Evolutionary conservation across 1,140 invertebrate genomes (phyloP), one percentile per base, ranked within the genome.

Genomic region (Magallana ariakensis): DNA sequence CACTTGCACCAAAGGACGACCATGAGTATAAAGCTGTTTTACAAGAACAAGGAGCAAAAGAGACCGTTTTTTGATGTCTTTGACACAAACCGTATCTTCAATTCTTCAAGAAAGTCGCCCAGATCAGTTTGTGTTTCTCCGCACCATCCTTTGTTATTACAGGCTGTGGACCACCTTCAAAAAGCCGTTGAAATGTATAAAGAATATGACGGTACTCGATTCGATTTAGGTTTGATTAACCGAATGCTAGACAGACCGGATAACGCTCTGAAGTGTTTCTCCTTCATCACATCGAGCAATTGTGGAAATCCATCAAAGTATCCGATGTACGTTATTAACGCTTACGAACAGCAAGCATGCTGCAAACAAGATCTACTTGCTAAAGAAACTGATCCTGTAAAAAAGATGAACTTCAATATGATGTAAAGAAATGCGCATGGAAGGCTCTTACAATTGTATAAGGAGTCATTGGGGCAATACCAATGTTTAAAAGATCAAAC

Each of bases 391-490:
- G 62, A 70, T 19, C 62, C 19, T 2, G 19, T 9, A 7, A 70
- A 70, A 26, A 6, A 70, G 19, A 22, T 11, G 19, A 70, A 26
- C 62, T 70, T 26, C n/a, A 70, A 70, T 70, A 22, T 8, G 62
- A 70, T 70, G 62, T 22, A 70, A 10, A 70, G 26, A 1, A 70
- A 22, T 26, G 62, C 62, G 26, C 26, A 22, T 70, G 62, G 62
- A 70, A 70, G 7, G 62, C 62, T 11, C 10, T 70, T 8, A 10
- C 62, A 22, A 11, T 70, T n/a, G 13, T 70, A 22, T 70, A n/a
- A 70, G 19, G 62, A n/a, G 19, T 70, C 9, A 70, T 70, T 70
- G 19, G 62, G 19, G 62, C 62, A 9, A 70, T 70, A 70, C 62
- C 62, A n/a, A 22, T 19, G 19, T 10, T 70, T 11, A 26, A 70